These are phyloP conservation scores for Himantopus leucocephalus DNA, from an alignment of 2,113 vertebrate species.

Conservation along the genomic window DNA sequence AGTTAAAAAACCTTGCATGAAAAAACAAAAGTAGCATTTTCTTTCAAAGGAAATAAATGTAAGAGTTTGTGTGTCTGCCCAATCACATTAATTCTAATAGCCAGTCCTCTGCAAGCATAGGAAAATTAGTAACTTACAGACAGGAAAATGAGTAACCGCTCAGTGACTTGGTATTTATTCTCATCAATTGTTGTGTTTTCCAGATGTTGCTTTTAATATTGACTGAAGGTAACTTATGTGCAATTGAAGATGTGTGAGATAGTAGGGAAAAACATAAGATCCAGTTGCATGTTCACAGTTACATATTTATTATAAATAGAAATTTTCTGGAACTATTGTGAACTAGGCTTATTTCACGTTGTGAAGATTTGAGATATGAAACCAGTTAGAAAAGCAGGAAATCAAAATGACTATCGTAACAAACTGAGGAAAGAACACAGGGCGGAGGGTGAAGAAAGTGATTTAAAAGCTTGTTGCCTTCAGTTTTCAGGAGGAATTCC, in stretches of 20 bases:
- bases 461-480: neutral
- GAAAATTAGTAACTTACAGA: neutral
- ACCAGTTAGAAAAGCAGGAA: neutral
- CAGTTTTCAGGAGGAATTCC: neutral
- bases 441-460: neutral
- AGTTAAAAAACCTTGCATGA: neutral
- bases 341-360: neutral
- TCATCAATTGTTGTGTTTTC: slow-evolving; percentile 26
- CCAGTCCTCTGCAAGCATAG: neutral
- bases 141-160: neutral
- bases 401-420: neutral
- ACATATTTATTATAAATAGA: neutral
- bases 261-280: neutral
- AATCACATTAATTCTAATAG: neutral
- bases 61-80: neutral
- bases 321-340: neutral
- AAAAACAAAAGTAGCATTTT: neutral
- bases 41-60: neutral
- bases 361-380: neutral
- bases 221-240: neutral
- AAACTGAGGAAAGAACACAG: neutral
- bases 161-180: slow-evolving; percentile 12
- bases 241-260: neutral
- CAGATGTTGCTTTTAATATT: slow-evolving; percentile 12
- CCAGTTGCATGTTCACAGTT: neutral